phyloP scores from a whole-genome alignment of 2,113 vertebrate species.

The Jacana jacana region DNA sequence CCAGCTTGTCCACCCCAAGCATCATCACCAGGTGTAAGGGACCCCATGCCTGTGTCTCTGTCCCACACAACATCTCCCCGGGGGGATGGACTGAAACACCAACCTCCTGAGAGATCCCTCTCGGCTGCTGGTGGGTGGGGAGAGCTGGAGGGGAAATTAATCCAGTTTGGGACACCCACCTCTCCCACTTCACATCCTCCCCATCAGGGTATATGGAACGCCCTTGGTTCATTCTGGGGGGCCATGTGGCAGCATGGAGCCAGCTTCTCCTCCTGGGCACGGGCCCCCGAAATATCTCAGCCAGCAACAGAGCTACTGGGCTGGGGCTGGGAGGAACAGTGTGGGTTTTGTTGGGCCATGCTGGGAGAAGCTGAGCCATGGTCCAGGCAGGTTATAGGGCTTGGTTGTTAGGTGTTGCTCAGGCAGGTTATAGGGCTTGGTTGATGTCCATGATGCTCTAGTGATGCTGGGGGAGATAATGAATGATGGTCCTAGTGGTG shows the following conservation, averaged over 20 bases:
- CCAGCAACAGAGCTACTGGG: accelerated
- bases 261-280: accelerated
- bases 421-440: too few species aligned
- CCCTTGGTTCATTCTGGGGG: accelerated
- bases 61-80: background rate
- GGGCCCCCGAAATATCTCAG: background rate
- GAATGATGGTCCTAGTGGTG: background rate
- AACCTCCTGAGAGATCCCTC: background rate
- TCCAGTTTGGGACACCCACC: background rate
- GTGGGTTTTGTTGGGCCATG: too few species aligned
- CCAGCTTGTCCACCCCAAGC: background rate
- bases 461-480: background rate
- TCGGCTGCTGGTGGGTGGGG: too few species aligned
- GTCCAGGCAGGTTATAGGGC: too few species aligned
- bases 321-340: accelerated
- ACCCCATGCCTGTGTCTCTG: background rate
- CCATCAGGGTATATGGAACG: accelerated
- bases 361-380: too few species aligned
- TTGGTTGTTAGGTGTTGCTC: too few species aligned
- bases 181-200: background rate
- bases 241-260: accelerated
- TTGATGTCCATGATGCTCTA: too few species aligned
- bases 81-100: background rate
- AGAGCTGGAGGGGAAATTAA: background rate
- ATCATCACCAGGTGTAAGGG: accelerated